These are phyloP conservation scores for Leuciscus idus DNA, from an alignment of 2,113 vertebrate species.

Conservation along the genomic window DNA sequence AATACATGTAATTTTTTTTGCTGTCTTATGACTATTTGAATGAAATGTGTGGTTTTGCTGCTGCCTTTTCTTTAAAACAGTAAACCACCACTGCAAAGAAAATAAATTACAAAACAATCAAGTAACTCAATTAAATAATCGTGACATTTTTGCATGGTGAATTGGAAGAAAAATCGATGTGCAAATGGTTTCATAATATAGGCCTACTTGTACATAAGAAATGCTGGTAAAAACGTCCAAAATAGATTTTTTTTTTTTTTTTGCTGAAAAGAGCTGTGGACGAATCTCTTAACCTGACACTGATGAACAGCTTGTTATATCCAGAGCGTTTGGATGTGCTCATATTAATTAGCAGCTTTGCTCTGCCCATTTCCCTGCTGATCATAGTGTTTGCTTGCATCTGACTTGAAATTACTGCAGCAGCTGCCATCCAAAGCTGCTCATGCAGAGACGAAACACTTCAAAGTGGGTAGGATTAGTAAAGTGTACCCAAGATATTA, in stretches of 20 bases:
- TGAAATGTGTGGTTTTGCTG: background rate
- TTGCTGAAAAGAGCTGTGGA: background rate
- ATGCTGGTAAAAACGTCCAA: background rate
- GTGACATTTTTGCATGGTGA: background rate
- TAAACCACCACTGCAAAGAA: background rate
- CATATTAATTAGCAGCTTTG: slow-evolving; percentile 33
- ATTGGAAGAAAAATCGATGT: background rate
- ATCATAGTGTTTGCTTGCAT: slow-evolving; percentile 42
- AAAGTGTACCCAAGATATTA: background rate
- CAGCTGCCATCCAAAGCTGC: slow-evolving; percentile 57
- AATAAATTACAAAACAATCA: background rate
- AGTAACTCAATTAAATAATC: background rate
- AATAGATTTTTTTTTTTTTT: background rate
- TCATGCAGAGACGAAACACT: slow-evolving; percentile 30
- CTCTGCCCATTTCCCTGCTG: slow-evolving; percentile 20
- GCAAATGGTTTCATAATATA: background rate
- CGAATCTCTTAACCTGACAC: background rate
- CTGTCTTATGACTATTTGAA: background rate
- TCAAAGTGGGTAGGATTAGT: background rate
- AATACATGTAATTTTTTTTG: background rate
- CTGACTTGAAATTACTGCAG: slow-evolving; percentile 16
- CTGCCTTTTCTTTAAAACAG: background rate
- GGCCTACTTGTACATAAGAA: background rate
- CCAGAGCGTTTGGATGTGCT: background rate
- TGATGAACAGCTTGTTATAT: background rate